Evolutionary conservation across 2,113 vertebrate species (phyloP), one percentile per base, ranked within the genome.

Genomic region (Colius striatus): DNA sequence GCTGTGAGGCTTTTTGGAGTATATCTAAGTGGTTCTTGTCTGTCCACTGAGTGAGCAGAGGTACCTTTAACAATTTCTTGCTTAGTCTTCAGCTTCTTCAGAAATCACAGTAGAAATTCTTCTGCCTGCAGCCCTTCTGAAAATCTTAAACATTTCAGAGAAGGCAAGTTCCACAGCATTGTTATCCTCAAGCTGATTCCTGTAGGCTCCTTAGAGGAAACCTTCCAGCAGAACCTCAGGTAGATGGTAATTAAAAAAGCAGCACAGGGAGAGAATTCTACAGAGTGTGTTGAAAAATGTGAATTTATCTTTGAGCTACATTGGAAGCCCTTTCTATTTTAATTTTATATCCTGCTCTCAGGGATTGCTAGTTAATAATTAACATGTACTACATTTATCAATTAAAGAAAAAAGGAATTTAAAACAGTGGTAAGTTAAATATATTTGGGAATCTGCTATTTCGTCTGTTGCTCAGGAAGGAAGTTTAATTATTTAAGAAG

Each of bases 341-440:
- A 91, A 54, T 91, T 94, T 95, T 74, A 82, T 84, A 87, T 94
- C 96, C 84, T 94, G 34, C 92, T 97, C 86, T 97, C 67, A n/a
- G 89, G 95, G 89, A 96, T 84, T 75, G 23, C 85, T 92, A 32
- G 80, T 98, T 98, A 98, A 97, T 98, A 97, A 97, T 98, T 98
- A 94, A 97, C 79, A 90, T 26, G 34, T 93, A 80, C 55, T 86
- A 79, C 87, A 89, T 86, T 96, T 96, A 97, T 90, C 96, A 97
- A 96, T 97, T 97, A 97, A 97, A 92, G 84, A 96, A 95, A 96
- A 97, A 95, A 60, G 96, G 96, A 89, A 97, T 97, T 94, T 84
- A 93, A 92, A 97, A 93, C 34, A 47, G 95, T 83, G 84, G 93
- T 96, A 90, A 96, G 91, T 97, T 96, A 98, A 97, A 94, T 96